These are phyloP conservation scores for Melanotaenia pygmaea DNA, from an alignment of 2,797 vertebrate genomes.

Conservation along the genomic window DNA sequence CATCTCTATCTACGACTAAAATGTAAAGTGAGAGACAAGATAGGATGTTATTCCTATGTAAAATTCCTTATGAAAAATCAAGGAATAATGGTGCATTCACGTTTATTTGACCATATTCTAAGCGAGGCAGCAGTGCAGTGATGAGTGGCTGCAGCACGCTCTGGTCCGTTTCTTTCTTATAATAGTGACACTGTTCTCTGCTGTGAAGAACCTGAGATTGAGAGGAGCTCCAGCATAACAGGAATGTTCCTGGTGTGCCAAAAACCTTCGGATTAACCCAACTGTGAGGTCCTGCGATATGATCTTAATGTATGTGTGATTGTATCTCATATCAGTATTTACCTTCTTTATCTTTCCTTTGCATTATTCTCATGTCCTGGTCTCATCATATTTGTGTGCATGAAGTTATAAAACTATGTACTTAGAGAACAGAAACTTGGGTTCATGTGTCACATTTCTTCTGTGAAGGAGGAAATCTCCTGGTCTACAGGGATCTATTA, in stretches of 20 bases:
- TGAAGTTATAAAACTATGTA: constrained; percentile 2
- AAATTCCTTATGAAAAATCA: background rate
- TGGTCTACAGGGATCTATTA: constrained; percentile 39
- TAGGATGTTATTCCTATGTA: background rate
- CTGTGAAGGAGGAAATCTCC: constrained; percentile 22
- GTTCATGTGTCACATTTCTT: constrained; percentile 14
- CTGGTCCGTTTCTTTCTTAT: constrained; percentile 52
- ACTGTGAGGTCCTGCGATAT: constrained; percentile 40
- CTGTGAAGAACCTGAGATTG: constrained; percentile 46
- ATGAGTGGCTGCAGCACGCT: constrained; percentile 33
- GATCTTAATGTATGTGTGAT: constrained; percentile 44
- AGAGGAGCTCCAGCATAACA: constrained; percentile 55
- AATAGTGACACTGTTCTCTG: constrained; percentile 56
- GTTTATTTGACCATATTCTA: background rate
- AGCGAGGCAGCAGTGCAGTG: background rate
- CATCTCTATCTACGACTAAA: background rate
- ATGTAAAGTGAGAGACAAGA: background rate
- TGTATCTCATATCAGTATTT: constrained; percentile 23
- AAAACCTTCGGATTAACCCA: constrained; percentile 26
- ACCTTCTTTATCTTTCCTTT: constrained; percentile 22
- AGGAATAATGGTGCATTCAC: background rate
- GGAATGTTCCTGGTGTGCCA: constrained; percentile 53
- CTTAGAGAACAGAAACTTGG: constrained; percentile 2
- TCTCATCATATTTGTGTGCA: constrained; percentile 5
- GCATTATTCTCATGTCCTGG: background rate